These are phyloP conservation scores for Microctonus aethiopoides DNA, from an alignment of 2,888 invertebrate species.

Conservation along the genomic window DNA sequence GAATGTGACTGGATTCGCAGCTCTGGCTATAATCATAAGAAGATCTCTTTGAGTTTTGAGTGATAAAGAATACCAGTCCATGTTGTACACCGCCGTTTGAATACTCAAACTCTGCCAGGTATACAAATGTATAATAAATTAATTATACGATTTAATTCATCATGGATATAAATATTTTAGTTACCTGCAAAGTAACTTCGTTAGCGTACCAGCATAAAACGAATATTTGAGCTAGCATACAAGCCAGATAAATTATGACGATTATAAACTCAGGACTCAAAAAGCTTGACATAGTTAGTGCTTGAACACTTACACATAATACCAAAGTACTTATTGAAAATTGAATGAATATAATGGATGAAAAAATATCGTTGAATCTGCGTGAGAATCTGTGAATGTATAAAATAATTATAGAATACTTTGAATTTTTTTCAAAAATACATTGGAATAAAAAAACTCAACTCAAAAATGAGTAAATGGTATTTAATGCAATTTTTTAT, in stretches of 20 bases:
- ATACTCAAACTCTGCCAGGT: neutral
- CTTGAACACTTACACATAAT: slow-evolving; percentile 14
- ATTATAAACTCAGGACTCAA: slow-evolving; percentile 13
- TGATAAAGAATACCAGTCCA: slow-evolving; percentile 27
- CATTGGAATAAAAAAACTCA: neutral
- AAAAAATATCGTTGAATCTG: slow-evolving; percentile 17
- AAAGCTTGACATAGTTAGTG: slow-evolving; percentile 2
- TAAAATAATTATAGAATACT: neutral
- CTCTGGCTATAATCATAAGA: slow-evolving; percentile 20
- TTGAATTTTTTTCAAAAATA: neutral
- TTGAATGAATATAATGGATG: slow-evolving; percentile 27
- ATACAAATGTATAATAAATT: too few species aligned
- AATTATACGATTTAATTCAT: neutral
- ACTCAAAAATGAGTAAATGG: neutral
- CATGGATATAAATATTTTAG: neutral
- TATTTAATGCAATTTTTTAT: neutral
- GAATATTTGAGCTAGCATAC: slow-evolving; percentile 41
- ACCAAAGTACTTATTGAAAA: slow-evolving; percentile 10
- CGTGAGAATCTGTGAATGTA: slow-evolving; percentile 12
- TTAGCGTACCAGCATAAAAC: slow-evolving; percentile 54
- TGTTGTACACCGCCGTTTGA: neutral
- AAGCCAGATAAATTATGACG: neutral
- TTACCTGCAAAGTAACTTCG: slow-evolving; percentile 48
- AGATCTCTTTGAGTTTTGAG: slow-evolving; percentile 17
- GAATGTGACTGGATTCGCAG: slow-evolving; percentile 19